phyloP scores from a whole-genome alignment of 2,797 vertebrate genomes.

The Mormyrus proboscirostris region DNA sequence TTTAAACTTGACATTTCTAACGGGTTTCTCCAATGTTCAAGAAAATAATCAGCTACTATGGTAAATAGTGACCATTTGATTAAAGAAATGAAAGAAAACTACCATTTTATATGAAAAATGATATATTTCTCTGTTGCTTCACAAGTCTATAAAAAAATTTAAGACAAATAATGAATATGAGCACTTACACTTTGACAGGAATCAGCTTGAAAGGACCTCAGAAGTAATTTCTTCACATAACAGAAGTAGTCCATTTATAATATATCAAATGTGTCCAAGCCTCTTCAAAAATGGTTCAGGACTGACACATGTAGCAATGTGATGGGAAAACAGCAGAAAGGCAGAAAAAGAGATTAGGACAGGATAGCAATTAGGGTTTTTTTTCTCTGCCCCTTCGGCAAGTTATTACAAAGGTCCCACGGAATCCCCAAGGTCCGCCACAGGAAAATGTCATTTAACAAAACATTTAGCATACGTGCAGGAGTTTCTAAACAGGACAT shows the following conservation, averaged over 20 bases:
- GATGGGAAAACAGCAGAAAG: neutral
- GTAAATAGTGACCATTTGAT: neutral
- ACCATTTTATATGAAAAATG: neutral
- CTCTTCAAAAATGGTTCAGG: neutral
- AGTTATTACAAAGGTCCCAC: constrained; percentile 28
- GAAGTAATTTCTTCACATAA: constrained; percentile 15
- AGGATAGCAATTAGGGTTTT: neutral
- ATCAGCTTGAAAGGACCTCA: constrained; percentile 3
- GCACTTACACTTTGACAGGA: neutral
- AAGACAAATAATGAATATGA: neutral
- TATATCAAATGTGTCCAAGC: neutral
- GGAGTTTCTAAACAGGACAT: constrained; percentile 20
- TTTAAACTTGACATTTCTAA: neutral
- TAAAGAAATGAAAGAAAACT: neutral
- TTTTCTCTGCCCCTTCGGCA: constrained; percentile 20
- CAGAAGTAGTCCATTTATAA: neutral
- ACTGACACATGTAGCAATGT: neutral
- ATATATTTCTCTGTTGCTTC: neutral
- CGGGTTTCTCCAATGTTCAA: neutral
- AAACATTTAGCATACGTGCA: constrained; percentile 19
- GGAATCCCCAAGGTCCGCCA: constrained; percentile 29
- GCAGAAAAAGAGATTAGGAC: neutral
- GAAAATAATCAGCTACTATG: neutral
- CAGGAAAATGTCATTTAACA: constrained; percentile 41
- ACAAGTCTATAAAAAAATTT: neutral